Conservation (phyloP, 2,113 vertebrate genomes). For the Silurus glanis region DNA sequence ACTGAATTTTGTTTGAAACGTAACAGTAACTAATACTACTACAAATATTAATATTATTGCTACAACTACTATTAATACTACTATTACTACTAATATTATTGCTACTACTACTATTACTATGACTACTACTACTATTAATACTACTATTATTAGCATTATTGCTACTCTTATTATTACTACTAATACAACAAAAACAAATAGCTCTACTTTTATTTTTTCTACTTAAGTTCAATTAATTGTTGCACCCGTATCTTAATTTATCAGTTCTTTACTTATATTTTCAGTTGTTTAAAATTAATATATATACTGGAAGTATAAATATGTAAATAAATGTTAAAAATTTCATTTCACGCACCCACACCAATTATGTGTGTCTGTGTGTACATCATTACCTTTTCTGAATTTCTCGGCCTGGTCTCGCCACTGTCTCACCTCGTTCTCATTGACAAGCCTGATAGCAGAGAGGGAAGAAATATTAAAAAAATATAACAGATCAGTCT, state of each 20-base stretch:
- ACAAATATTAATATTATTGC: neutral
- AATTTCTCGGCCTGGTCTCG: conserved; percentile 95
- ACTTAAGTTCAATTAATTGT: neutral
- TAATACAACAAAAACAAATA: too few species aligned
- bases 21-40: too few species aligned
- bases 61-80: neutral
- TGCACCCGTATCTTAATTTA: neutral
- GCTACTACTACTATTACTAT: neutral
- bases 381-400: conserved; percentile 82
- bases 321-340: too few species aligned
- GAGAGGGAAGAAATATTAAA: conserved; percentile 11
- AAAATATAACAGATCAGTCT: neutral
- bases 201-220: neutral
- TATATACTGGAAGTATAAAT: neutral
- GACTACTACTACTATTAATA: neutral
- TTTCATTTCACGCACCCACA: too few species aligned
- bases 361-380: neutral
- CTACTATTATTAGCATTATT: neutral
- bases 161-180: neutral
- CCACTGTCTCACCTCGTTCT: conserved; percentile 97
- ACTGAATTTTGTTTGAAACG: neutral
- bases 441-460: conserved; percentile 87
- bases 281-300: neutral
- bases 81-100: neutral
- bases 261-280: neutral